Evolutionary conservation across 1,140 invertebrate genomes (phyloP), one percentile per base, ranked within the genome.

Genomic region (Drosophila obscura): DNA sequence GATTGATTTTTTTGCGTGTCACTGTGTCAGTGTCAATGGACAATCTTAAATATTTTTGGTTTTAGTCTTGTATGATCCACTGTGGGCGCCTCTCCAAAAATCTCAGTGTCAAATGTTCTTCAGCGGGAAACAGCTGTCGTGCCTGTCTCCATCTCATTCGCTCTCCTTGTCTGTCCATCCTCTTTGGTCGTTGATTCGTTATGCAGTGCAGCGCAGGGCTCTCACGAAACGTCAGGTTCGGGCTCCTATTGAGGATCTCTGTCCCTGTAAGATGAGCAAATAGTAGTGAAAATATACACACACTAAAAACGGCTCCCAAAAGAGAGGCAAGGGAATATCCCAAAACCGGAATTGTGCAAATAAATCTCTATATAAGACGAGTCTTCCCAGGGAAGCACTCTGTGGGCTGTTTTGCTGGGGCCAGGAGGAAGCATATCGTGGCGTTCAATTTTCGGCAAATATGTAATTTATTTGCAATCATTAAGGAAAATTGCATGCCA

Each of bases 331-430:
- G 56, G 49, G 56, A 81, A 81, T 68, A 80, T 71, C 66, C 72
- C 39, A 80, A 87, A 88, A 88, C 83, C 83, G 83, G 83, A 88
- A 89, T 90, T 84, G 84, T 89, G 85, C 85, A 88, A 88, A 88
- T 88, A 89, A 88, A 88, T 88, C 80, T 80, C 74, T 77, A 89
- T 89, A 87, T 73, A 79, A 67, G 75, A 63, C 58, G 48, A 46
- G 65, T 58, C 45, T 57, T 59, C 16, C 35, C 35, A 39, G 3
- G 35, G 9, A 39, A 39, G 35, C 35, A 19, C 44, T 61, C 24
- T 60, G 15, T 68, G 26, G 49, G 26, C 55, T 39, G 43, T 44
- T 72, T 24, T 57, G 24, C 55, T 48, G 51, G 66, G 49, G 45
- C 73, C 71, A 73, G 35, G 11, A 79, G 82, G 79, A 87, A 87